Base-by-base conservation (phyloP, 2,797 vertebrate species). In the Helostoma temminkii region DNA sequence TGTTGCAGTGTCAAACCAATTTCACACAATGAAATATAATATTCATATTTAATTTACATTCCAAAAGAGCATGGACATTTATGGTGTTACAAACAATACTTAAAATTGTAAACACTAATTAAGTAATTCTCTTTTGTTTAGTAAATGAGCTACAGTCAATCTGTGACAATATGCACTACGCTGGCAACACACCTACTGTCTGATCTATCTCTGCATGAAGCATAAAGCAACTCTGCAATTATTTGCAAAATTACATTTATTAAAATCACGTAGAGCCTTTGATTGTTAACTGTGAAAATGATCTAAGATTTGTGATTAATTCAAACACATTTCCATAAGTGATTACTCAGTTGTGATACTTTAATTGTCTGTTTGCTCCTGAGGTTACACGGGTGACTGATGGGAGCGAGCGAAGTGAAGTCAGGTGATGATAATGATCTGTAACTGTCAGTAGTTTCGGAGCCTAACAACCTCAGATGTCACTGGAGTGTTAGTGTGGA, bases 271-370 rank as follows among this genome's bases (percentile, higher is more conserved):
- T 28, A 2, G 41, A 42, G 26, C 11, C 3, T 55, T 12, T 73
- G 50, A 52, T 53, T 45, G 28, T 61, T 67, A 41, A 42, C 39
- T 30, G 71, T 76, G 69, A 30, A 56, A 43, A 60, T 70, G 55
- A 71, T 42, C 28, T 57, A 1, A 43, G 39, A 61, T 68, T 14
- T 59, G 19, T n/a, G 59, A 63, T 45, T 24, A 56, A 81, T 80
- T 78, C 47, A 54, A 52, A 10, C 37, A 14, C 47, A 48, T 46
- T 47, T 43, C 49, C 61, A 19, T 18, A 28, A 64, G 28, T 16
- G 43, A 68, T 71, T 52, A 46, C 42, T 19, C 32, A 15, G 54
- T 12, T 32, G 26, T 9, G 67, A 47, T 63, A 37, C 73, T 30
- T 11, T 30, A 8, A 8, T 30, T 30, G 28, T 30, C 28, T 30